Conservation (phyloP, 2,888 invertebrate genomes). For the Agriotes lineatus region DNA sequence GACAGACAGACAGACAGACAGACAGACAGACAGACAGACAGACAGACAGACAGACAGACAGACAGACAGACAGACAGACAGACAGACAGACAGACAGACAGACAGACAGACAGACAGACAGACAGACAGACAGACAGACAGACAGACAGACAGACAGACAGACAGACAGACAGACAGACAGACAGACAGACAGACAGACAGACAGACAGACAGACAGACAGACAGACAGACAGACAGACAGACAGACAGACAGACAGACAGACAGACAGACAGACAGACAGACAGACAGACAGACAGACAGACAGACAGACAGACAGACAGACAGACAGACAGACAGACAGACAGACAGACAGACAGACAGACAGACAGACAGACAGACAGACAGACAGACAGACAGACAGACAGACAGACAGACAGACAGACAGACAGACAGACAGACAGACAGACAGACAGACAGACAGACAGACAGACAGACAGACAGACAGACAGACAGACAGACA, state of each 20-base stretch:
- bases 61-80: neutral
- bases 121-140: neutral
- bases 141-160: neutral
- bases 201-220: neutral
- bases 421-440: neutral
- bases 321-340: neutral
- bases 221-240: neutral
- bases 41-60: neutral
- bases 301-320: neutral
- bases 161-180: neutral
- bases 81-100: neutral
- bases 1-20: neutral
- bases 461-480: neutral
- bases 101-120: neutral
- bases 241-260: neutral
- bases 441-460: neutral
- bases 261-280: neutral
- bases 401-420: neutral
- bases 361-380: neutral
- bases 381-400: neutral
- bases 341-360: neutral
- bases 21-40: neutral
- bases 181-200: neutral
- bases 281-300: neutral
- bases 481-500: neutral